These are phyloP conservation scores for Emydoidea blandingii DNA, from an alignment of 2,797 vertebrate species.

Conservation along the genomic window DNA sequence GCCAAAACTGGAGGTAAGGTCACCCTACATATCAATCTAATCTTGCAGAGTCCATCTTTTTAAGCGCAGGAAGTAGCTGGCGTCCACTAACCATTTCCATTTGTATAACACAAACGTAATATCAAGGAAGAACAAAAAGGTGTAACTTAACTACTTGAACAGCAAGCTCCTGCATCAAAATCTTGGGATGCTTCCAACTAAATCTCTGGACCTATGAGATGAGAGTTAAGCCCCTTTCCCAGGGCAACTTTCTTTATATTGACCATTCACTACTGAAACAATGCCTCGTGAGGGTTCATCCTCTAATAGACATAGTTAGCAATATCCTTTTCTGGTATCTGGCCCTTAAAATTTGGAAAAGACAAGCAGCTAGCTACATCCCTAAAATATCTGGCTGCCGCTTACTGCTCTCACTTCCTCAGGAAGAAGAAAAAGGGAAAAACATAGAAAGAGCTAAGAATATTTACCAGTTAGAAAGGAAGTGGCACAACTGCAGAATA, in stretches of 20 bases:
- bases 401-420: neutral
- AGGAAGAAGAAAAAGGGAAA: too few relatives aligned
- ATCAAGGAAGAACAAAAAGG: neutral
- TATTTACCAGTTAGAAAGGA: neutral
- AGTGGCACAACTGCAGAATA: neutral
- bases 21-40: neutral
- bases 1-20: too few relatives aligned
- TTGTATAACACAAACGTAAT: neutral
- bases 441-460: too few relatives aligned
- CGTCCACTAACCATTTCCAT: neutral
- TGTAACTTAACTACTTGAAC: neutral
- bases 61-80: neutral
- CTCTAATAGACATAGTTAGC: neutral
- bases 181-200: neutral
- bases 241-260: neutral
- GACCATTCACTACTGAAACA: neutral
- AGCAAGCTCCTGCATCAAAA: neutral
- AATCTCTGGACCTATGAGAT: neutral
- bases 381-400: neutral
- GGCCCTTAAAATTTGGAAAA: neutral
- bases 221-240: neutral
- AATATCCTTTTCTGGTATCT: neutral
- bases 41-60: neutral
- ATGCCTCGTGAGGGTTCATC: neutral
- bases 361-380: neutral